Evolutionary conservation across 2,888 invertebrate genomes (phyloP).

Genomic region (Xestia sexstrigata): DNA sequence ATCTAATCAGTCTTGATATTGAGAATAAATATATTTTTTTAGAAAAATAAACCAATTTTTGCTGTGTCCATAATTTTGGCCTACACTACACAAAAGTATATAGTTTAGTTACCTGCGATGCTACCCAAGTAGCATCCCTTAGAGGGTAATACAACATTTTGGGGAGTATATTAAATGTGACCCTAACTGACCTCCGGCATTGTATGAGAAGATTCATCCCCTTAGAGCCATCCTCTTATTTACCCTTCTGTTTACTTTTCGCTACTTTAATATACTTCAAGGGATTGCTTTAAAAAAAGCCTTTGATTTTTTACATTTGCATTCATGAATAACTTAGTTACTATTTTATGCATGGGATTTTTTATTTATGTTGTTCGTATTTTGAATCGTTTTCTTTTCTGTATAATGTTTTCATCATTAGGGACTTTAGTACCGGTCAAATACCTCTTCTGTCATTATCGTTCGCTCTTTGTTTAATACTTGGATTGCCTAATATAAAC

Average conservation of each 20-base stretch:
- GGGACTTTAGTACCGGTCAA: not conserved
- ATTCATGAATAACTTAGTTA: conserved; percentile 42
- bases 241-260: conserved; percentile 50
- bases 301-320: conserved; percentile 53
- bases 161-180: conserved; percentile 76
- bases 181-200: conserved; percentile 73
- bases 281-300: conserved; percentile 30
- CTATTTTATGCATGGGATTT: conserved; percentile 6
- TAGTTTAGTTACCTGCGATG: conserved; percentile 67
- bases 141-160: conserved; percentile 77
- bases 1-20: not conserved
- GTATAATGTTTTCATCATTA: not conserved
- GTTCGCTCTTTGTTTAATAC: not conserved
- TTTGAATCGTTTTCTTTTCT: not conserved
- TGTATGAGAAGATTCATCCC: conserved; percentile 71
- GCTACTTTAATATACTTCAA: conserved; percentile 51
- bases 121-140: conserved; percentile 69
- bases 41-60: not conserved
- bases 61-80: conserved; percentile 36
- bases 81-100: conserved; percentile 44
- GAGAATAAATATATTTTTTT: not conserved
- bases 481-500: not conserved
- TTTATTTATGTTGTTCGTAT: conserved; percentile 4
- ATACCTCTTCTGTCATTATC: not conserved
- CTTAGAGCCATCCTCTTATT: conserved; percentile 67